phyloP scores from a whole-genome alignment of 2,113 vertebrate species.

The Esox niger region DNA sequence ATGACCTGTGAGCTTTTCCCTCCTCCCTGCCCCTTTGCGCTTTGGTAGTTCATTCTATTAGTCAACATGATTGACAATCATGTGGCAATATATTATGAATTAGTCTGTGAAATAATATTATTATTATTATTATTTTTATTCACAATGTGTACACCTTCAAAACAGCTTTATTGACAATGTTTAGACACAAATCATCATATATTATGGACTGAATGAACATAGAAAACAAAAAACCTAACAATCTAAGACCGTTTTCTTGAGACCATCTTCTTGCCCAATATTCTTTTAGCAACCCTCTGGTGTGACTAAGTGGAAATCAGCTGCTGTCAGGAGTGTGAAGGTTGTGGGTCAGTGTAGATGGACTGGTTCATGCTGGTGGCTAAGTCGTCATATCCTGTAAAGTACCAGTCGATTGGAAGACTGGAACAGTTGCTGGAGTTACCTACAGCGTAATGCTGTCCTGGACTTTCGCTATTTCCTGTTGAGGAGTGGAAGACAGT shows the following conservation, averaged over 20 bases:
- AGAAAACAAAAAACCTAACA: slow-evolving; percentile 9
- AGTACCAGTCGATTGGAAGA: slow-evolving; percentile 18
- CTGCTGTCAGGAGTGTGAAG: neutral
- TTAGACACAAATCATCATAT: neutral
- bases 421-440: neutral
- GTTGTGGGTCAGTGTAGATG: neutral
- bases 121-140: no score
- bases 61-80: neutral
- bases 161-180: no score
- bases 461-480: slow-evolving; percentile 74
- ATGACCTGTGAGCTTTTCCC: no score
- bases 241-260: slow-evolving; percentile 4
- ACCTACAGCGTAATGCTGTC: slow-evolving; percentile 58
- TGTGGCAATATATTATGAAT: neutral
- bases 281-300: neutral
- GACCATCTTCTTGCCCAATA: neutral
- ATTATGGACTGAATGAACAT: neutral
- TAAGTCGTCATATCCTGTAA: slow-evolving; percentile 1
- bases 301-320: neutral
- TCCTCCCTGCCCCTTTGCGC: no score
- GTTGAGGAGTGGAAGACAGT: neutral
- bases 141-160: no score
- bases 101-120: no score
- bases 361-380: neutral
- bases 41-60: slow-evolving; percentile 6